Evolutionary conservation across 2,113 vertebrate genomes (phyloP), one percentile per base, ranked within the genome.

Genomic region (Bubo blakistoni): DNA sequence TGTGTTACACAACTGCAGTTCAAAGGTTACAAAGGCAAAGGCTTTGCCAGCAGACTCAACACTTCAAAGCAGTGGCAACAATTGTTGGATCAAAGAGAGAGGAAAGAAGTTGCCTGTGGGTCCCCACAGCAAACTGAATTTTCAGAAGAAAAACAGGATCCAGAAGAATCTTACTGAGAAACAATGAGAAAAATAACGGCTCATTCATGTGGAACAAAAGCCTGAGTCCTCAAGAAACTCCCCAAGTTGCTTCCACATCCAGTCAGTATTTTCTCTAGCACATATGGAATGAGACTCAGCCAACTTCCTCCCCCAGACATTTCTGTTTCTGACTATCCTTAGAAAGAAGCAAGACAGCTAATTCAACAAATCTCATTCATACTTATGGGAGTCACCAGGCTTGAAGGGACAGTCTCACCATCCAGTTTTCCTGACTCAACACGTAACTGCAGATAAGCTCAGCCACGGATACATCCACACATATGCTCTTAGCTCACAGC

Each of bases 231-330:
- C 81, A 94, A 94, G 94, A 67, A 94, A 86, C 86, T 85, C 74
- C 96, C 81, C 73, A 93, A 94, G 91, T 38, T 89, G 65, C 91
- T 89, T 96, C 86, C 40, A 76, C 54, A 92, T 84, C 86, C 92
- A 86, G 85, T 87, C 91, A 96, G 88, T 96, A 85, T 94, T 97
- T 97, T 95, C 94, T 90, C 86, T 92, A 73, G 70, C 86, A 73
- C 95, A 95, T 94, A 96, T 76, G 94, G 92, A 89, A 94, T 20
- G 38, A 91, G 32, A 58, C 58, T 80, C 62, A 73, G 95, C 96
- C 95, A 97, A 69, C 83, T 90, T 87, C 89, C 92, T 94, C 96
- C 97, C 73, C 81, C 94, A 96, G 81, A 95, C 55, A 66, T 85
- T 91, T 86, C 70, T 95, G 51, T 81, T 89, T 81, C 83, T 46